Percentiles rank a stretch among this genome's conserved stretches.
These are phyloP conservation scores for Pygocentrus nattereri DNA, from an alignment of 2,797 vertebrate genomes.

Conservation along the genomic window DNA sequence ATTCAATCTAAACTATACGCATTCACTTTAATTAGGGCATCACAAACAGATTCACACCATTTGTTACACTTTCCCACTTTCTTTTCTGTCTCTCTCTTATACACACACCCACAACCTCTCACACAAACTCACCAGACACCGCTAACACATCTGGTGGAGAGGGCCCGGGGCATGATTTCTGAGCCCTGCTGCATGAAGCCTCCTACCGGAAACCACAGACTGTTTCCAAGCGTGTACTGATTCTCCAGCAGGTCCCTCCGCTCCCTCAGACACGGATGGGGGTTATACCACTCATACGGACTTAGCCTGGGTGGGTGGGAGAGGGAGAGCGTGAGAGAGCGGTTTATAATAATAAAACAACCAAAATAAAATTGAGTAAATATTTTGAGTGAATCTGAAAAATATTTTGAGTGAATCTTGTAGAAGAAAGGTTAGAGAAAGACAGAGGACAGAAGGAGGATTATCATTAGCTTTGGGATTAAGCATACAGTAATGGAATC, in stretches of 20 bases:
- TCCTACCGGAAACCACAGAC: conserved; percentile 93
- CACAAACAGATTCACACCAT: not conserved
- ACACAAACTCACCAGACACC: conserved; percentile 85
- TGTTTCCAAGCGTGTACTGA: conserved; percentile 96
- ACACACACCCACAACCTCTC: conserved; percentile 6
- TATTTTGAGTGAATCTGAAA: conserved; percentile 2
- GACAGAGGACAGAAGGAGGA: not conserved
- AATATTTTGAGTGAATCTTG: conserved; percentile 1
- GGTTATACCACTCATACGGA: conserved; percentile 96
- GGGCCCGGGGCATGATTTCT: conserved; percentile 93
- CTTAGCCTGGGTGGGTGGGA: conserved; percentile 82
- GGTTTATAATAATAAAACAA: conserved; percentile 11
- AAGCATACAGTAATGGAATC: not conserved
- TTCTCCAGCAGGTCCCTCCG: conserved; percentile 90
- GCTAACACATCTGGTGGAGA: conserved; percentile 94
- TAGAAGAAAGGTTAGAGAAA: not conserved
- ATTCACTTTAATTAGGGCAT: not conserved
- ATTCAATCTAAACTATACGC: not conserved
- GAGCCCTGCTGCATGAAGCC: conserved; percentile 98
- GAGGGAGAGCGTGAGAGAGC: not conserved
- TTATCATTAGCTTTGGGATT: not conserved
- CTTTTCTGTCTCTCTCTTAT: not conserved
- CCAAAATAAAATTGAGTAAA: not conserved
- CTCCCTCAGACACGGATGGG: conserved; percentile 89
- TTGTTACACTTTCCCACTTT: not conserved